Evolutionary conservation across 2,888 invertebrate genomes (phyloP).

Genomic region (Tetanocera ferruginea): DNA sequence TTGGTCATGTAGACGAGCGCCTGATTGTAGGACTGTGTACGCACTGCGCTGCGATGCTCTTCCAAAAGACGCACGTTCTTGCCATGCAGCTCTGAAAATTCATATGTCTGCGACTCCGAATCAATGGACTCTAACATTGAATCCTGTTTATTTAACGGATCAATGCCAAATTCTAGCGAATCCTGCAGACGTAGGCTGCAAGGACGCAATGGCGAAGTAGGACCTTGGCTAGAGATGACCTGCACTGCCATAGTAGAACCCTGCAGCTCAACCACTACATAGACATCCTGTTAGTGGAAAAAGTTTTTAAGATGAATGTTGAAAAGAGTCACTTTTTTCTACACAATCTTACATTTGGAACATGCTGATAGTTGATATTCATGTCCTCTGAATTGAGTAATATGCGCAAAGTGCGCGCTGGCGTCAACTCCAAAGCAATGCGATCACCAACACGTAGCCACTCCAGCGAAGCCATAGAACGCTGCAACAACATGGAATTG

Average conservation of each 20-base stretch:
- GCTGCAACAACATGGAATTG: conserved; percentile 76
- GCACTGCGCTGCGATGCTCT: conserved; percentile 77
- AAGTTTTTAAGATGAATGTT: background rate
- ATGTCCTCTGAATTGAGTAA: conserved; percentile 87
- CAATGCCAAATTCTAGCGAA: conserved; percentile 74
- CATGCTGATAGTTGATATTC: conserved; percentile 80
- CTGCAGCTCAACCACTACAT: conserved; percentile 85
- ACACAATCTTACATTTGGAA: conserved; percentile 78
- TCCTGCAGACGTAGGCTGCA: conserved; percentile 73
- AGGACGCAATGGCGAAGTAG: conserved; percentile 70
- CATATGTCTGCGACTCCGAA: conserved; percentile 73
- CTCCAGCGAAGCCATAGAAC: conserved; percentile 78
- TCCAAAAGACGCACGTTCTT: conserved; percentile 81
- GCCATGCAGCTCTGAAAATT: conserved; percentile 87
- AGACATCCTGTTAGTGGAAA: conserved; percentile 75
- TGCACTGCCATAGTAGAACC: conserved; percentile 84
- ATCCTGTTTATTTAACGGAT: conserved; percentile 71
- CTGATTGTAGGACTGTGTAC: conserved; percentile 88
- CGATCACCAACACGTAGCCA: conserved; percentile 86
- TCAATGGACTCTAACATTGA: conserved; percentile 70
- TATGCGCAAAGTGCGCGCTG: conserved; percentile 79
- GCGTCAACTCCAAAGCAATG: conserved; percentile 80
- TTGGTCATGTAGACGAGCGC: conserved; percentile 80
- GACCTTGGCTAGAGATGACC: conserved; percentile 76
- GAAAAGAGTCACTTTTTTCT: background rate